These are phyloP conservation scores for Leuciscus idus DNA, from an alignment of 2,113 vertebrate genomes.

Conservation along the genomic window DNA sequence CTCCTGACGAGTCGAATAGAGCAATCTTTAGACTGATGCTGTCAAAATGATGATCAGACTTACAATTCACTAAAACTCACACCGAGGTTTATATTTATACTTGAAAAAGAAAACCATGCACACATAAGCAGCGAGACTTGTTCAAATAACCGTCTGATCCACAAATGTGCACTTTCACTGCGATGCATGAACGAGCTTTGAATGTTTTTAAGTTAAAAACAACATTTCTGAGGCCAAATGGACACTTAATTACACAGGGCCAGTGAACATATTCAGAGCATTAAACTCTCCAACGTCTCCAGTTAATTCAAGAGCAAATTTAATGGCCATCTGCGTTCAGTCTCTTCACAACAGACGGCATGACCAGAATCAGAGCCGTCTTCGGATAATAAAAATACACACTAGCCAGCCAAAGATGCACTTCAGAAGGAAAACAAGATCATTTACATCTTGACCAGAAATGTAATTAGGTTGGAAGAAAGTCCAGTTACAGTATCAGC, in stretches of 20 bases:
- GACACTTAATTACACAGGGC: constrained; percentile 36
- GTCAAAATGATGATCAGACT: not conserved
- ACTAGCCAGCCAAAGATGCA: constrained; percentile 3
- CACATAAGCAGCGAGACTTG: not conserved
- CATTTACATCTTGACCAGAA: not conserved
- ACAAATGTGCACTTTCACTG: not conserved
- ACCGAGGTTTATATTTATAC: no score
- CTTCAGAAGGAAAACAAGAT: not conserved
- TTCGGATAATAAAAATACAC: not conserved
- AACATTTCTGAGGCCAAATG: constrained; percentile 22
- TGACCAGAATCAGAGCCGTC: constrained; percentile 24
- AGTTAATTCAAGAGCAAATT: constrained; percentile 64
- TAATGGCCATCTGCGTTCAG: constrained; percentile 70
- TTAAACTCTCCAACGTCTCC: constrained; percentile 57
- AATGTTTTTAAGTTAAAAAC: not conserved
- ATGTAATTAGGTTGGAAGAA: constrained; percentile 24
- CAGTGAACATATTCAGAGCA: constrained; percentile 56
- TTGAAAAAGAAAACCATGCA: no score
- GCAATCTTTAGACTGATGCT: not conserved
- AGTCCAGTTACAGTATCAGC: not conserved
- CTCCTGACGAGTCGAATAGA: not conserved
- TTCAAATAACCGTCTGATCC: not conserved
- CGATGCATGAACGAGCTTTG: not conserved
- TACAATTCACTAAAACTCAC: not conserved
- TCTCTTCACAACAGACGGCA: constrained; percentile 28